phyloP scores from a whole-genome alignment of 2,888 invertebrate genomes.

The Epinotia bilunana region DNA sequence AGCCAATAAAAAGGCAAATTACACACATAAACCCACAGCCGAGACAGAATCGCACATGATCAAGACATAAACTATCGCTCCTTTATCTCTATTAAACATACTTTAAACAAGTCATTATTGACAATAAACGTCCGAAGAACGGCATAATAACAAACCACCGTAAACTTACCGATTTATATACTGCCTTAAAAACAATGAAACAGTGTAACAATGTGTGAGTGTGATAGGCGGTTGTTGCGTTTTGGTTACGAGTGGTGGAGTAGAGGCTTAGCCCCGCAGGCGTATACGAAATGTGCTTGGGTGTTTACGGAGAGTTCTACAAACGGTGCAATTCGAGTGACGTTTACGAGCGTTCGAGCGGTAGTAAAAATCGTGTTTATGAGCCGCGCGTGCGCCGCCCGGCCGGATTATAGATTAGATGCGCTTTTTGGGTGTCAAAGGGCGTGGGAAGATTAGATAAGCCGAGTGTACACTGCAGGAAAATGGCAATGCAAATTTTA shows the following conservation, averaged over 20 bases:
- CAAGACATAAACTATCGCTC: constrained; percentile 79
- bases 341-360: constrained; percentile 81
- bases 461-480: background rate
- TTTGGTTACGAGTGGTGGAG: background rate
- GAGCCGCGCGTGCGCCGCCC: constrained; percentile 71
- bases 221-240: constrained; percentile 16
- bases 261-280: constrained; percentile 70
- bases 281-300: constrained; percentile 82
- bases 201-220: constrained; percentile 13
- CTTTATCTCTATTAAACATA: constrained; percentile 83
- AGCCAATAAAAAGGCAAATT: constrained; percentile 77
- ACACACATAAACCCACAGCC: constrained; percentile 72
- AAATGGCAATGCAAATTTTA: background rate
- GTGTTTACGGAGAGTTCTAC: constrained; percentile 82
- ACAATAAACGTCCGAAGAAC: constrained; percentile 82
- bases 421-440: constrained; percentile 33
- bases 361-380: constrained; percentile 83
- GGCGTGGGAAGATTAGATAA: constrained; percentile 16
- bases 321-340: constrained; percentile 82
- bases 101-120: constrained; percentile 84
- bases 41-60: constrained; percentile 66
- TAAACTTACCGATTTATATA: constrained; percentile 83
- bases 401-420: constrained; percentile 38
- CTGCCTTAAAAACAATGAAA: constrained; percentile 11
- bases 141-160: constrained; percentile 82